Conservation (phyloP, 2,797 vertebrate genomes). For the Podargus strigoides region DNA sequence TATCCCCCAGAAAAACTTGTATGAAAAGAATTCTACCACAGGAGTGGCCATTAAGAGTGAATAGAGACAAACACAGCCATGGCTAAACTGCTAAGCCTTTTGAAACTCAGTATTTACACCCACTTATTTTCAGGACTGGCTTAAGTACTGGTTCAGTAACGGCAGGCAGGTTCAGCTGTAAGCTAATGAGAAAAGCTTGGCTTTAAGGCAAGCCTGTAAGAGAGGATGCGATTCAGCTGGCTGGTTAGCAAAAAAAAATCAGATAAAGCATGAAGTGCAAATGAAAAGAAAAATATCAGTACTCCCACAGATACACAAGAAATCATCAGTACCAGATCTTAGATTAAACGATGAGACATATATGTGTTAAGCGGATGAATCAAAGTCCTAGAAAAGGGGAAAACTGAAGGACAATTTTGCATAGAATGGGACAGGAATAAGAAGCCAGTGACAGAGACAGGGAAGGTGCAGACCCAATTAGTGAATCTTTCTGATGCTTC, state of each 20-base stretch:
- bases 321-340: neutral
- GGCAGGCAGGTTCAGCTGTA: neutral
- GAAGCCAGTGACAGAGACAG: neutral
- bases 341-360: neutral
- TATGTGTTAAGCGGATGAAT: neutral
- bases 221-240: neutral
- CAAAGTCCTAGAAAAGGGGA: neutral
- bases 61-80: neutral
- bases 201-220: neutral
- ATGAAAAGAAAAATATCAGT: neutral
- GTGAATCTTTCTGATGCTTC: neutral
- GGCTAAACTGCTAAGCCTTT: neutral
- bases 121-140: neutral
- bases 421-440: neutral
- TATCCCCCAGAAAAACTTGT: neutral
- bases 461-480: neutral
- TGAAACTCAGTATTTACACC: neutral
- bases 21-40: fast-evolving
- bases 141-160: neutral
- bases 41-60: neutral
- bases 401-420: neutral
- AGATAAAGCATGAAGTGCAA: neutral
- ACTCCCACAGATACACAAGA: neutral
- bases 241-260: neutral
- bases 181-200: neutral